A percentile compares a stretch with the other conserved stretches of the same genome.
phyloP scores from a whole-genome alignment of 2,113 vertebrate species.

The Limnothrissa miodon region DNA sequence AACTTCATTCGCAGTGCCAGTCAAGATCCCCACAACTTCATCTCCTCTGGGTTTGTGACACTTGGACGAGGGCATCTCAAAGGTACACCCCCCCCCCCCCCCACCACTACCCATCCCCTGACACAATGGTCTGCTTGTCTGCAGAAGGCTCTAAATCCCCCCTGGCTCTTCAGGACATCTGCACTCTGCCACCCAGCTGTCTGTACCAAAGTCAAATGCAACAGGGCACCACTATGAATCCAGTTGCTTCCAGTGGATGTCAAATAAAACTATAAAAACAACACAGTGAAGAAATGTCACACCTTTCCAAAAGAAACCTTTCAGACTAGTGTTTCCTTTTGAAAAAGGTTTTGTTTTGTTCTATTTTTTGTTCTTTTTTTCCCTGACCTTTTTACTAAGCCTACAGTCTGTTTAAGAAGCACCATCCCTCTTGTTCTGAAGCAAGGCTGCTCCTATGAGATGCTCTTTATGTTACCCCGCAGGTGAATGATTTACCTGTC shows the following conservation, averaged over 20 bases:
- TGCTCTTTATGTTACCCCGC: not conserved
- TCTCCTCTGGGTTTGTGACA: conserved; percentile 97
- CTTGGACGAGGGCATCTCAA: conserved; percentile 92
- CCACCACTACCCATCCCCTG: not conserved
- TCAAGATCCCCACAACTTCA: conserved; percentile 94
- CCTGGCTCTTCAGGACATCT: not conserved
- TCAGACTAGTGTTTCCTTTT: too few relatives aligned
- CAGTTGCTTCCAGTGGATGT: not conserved
- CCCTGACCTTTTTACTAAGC: not conserved
- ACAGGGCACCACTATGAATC: not conserved
- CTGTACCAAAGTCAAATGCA: not conserved
- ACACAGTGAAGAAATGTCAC: not conserved
- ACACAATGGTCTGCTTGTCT: not conserved
- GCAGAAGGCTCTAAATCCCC: not conserved
- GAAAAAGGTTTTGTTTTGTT: too few relatives aligned
- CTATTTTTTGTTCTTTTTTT: too few relatives aligned
- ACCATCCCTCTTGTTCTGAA: not conserved
- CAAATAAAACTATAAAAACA: not conserved
- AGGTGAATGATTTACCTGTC: not conserved
- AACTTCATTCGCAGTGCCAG: conserved; percentile 82
- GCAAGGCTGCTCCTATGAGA: not conserved
- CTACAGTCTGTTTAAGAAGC: not conserved
- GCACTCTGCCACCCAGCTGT: not conserved
- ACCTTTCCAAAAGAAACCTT: not conserved
- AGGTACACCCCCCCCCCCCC: conserved; percentile 76